A percentile compares a stretch with the other conserved stretches of the same genome.
phyloP scores from a whole-genome alignment of 2,113 vertebrate genomes.

The Scolopax mira region DNA sequence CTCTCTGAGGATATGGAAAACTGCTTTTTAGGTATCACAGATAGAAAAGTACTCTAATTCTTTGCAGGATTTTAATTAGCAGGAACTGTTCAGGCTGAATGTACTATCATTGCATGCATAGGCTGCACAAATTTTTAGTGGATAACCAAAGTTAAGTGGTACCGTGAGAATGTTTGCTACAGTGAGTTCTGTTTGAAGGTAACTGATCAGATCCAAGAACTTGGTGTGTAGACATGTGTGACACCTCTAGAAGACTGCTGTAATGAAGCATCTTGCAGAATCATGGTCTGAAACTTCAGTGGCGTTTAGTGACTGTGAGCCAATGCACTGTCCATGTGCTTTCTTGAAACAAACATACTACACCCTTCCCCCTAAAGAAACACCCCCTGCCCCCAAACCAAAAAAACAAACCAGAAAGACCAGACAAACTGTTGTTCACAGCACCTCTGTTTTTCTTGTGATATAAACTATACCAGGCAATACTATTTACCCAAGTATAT shows the following conservation, averaged over 20 bases:
- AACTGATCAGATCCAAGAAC: not conserved
- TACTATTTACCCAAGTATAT: not conserved
- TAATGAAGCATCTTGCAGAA: not conserved
- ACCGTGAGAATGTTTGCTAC: not conserved
- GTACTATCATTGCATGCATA: not conserved
- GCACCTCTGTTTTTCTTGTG: not conserved
- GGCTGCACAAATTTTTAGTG: not conserved
- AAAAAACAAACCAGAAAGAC: not conserved
- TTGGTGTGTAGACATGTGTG: not conserved
- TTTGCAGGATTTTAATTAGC: not conserved
- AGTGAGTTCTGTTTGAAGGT: not conserved
- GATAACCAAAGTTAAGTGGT: not conserved
- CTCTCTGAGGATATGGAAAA: not conserved
- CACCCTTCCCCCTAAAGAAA: accelerated
- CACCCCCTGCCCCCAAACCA: not conserved
- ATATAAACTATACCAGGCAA: not conserved
- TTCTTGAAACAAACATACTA: not conserved
- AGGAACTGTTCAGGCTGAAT: not conserved
- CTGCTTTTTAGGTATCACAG: not conserved
- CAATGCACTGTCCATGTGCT: not conserved
- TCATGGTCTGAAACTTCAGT: not conserved
- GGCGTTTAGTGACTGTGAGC: not conserved
- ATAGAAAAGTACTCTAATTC: not conserved
- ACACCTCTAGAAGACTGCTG: not conserved
- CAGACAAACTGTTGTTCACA: not conserved